Conservation (phyloP, 1,140 invertebrate genomes). For the Cephus cinctus region DNA sequence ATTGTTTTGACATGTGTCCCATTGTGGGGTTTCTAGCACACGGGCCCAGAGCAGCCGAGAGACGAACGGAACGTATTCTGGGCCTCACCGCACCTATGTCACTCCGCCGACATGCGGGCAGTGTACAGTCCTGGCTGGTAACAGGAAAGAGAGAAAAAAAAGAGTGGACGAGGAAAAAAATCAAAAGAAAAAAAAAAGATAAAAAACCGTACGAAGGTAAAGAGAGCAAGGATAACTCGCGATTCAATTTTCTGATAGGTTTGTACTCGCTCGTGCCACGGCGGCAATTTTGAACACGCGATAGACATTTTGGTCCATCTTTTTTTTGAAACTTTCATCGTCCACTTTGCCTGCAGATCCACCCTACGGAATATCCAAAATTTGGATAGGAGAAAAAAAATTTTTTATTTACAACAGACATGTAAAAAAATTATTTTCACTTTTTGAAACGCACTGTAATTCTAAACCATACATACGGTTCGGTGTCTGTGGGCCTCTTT, state of each 20-base stretch:
- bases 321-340: too few relatives aligned
- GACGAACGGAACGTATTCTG: constrained; percentile 20
- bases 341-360: too few relatives aligned
- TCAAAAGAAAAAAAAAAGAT: constrained; percentile 6
- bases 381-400: neutral
- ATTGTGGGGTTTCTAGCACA: constrained; percentile 31
- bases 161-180: neutral
- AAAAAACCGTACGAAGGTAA: constrained; percentile 6
- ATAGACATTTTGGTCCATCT: too few relatives aligned
- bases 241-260: constrained; percentile 51
- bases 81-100: constrained; percentile 20
- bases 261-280: constrained; percentile 24
- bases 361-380: too few relatives aligned
- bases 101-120: constrained; percentile 42
- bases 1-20: constrained; percentile 54
- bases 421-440: too few relatives aligned
- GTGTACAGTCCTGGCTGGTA: too few relatives aligned
- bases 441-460: too few relatives aligned
- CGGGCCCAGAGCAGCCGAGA: constrained; percentile 8
- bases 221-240: constrained; percentile 12
- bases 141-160: constrained; percentile 18
- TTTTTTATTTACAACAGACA: too few relatives aligned
- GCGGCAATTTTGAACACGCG: too few relatives aligned
- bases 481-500: too few relatives aligned
- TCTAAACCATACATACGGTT: too few relatives aligned